Evolutionary conservation across 2,113 vertebrate genomes (phyloP).

Genomic region (Oreochromis spilurus): DNA sequence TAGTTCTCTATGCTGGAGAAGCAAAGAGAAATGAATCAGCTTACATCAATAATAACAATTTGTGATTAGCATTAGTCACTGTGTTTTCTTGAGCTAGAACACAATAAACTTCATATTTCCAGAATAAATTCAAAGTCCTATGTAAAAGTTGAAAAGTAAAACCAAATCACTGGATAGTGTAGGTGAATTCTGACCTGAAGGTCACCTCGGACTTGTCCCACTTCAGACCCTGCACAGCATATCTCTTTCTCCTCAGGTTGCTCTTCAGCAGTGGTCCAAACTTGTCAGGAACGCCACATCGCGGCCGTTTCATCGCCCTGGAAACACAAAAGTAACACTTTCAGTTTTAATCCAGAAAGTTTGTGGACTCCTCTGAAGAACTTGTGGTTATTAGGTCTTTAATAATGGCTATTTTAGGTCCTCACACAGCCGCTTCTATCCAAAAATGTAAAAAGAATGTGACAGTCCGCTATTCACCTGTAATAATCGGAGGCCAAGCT

Average conservation of each 20-base stretch:
- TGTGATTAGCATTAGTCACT: background rate
- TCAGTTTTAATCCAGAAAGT: background rate
- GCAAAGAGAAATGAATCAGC: background rate
- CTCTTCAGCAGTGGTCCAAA: constrained; percentile 86
- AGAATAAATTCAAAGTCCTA: background rate
- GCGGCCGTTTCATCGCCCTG: constrained; percentile 84
- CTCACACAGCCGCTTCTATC: background rate
- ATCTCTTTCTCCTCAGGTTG: constrained; percentile 85
- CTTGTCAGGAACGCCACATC: constrained; percentile 88
- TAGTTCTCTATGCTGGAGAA: constrained; percentile 78
- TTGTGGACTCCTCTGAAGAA: background rate
- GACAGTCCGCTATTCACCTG: background rate
- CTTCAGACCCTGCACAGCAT: constrained; percentile 85
- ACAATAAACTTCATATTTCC: background rate
- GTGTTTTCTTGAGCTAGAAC: background rate
- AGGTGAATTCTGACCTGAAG: constrained; percentile 76
- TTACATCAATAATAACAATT: background rate
- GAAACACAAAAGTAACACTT: background rate
- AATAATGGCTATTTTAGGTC: background rate
- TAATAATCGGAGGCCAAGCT: background rate
- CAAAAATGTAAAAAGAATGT: background rate
- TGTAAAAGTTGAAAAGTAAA: background rate
- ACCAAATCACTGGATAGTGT: background rate
- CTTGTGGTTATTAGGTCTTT: background rate
- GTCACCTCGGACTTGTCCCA: constrained; percentile 87